Base-by-base conservation (phyloP, 2,797 vertebrate species). In the Gambelia wislizenii region DNA sequence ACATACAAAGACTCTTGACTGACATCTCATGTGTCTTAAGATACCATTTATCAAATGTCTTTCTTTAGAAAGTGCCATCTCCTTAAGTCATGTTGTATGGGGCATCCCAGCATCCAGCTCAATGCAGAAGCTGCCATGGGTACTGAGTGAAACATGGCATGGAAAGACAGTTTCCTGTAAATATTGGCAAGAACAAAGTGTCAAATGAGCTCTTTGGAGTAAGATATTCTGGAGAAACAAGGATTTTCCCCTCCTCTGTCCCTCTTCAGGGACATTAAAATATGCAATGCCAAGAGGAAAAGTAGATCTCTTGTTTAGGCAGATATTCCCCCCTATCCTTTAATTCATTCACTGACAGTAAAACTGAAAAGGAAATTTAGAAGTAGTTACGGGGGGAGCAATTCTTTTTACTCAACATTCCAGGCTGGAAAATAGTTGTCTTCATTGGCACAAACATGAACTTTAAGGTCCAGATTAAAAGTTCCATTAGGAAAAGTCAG, bases 31-130 rank as follows among this genome's bases (percentile, higher is more conserved):
- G 92, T 89, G 87, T 83, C 91, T 92, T 14, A 89, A 89, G 91
- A 89, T 52, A 56, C 20, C 89, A 90, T 91, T 91, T 91, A 95
- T 93, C 79, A 91, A 95, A 93, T 22, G 52, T 91, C 89, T 92
- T 88, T 77, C 89, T 0, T 0, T 77, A 64, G 56, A 64, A 84
- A 89, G 92, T 87, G 79, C 10, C 64, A 61, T 85, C 92, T 76
- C 67, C 42, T 88, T 83, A 52, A 72, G 90, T 33, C 10, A 33
- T 33, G 30, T 89, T 81, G 2, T 0, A 30, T 13, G 10, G 33
- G 1, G 13, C 36, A 74, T 75, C 54, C 56, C 77, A 25, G 69
- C 83, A 64, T 13, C 64, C 84, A 30, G 36, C 83, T 54, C 33
- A 6, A 91, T 84, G 82, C 2, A 9, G n/a, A 81, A 39, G 84